Conservation (phyloP, 2,888 invertebrate species). For the Heliothis peltigera region DNA sequence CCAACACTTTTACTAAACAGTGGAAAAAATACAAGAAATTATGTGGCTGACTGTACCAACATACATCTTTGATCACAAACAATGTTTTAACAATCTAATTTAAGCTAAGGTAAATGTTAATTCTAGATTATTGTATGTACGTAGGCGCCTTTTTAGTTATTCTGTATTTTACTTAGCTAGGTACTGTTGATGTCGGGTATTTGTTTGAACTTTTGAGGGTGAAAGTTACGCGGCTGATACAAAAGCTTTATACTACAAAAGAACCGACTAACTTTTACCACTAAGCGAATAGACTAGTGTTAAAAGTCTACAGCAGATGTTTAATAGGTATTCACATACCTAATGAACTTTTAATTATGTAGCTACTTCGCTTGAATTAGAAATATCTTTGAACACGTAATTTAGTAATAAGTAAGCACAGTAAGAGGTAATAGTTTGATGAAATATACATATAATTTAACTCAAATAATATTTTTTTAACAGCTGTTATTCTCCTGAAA, state of each 20-base stretch:
- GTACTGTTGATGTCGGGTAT: no score
- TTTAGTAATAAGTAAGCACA: no score
- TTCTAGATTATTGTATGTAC: slow-evolving; percentile 22
- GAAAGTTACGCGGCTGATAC: not conserved
- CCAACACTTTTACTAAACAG: not conserved
- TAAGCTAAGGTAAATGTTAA: slow-evolving; percentile 17
- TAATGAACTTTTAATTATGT: no score
- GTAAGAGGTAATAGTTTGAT: no score
- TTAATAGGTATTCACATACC: no score
- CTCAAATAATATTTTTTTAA: no score
- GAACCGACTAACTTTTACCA: no score
- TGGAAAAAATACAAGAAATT: not conserved
- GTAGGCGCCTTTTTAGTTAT: slow-evolving; percentile 5
- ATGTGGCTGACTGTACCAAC: slow-evolving; percentile 11
- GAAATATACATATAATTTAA: no score
- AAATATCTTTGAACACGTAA: no score
- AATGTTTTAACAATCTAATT: slow-evolving; percentile 32
- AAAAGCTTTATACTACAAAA: not conserved
- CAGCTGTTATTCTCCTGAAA: not conserved
- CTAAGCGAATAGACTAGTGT: no score
- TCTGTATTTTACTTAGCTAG: not conserved
- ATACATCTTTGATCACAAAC: slow-evolving; percentile 46
- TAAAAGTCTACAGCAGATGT: no score
- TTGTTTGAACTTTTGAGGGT: not conserved
- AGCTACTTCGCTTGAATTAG: no score